phyloP scores from a whole-genome alignment of 2,113 vertebrate genomes.

The Butorides virescens region DNA sequence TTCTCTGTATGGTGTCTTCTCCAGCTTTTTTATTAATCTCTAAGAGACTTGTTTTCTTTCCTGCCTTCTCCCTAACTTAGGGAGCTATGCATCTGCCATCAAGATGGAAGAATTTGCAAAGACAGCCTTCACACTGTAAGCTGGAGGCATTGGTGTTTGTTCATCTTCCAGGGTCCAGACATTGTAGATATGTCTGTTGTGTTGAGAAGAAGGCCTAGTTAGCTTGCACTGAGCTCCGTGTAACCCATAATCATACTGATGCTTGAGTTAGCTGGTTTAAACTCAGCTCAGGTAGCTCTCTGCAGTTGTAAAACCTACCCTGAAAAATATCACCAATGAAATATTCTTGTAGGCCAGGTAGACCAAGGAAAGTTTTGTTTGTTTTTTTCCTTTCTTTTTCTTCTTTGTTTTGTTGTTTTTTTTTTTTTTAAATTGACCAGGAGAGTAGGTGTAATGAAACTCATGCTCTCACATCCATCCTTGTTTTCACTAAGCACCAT shows the following conservation, averaged over 20 bases:
- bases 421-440: background rate
- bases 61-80: slow-evolving; percentile 11
- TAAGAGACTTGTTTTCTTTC: slow-evolving; percentile 17
- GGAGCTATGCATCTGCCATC: slow-evolving; percentile 6
- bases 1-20: background rate
- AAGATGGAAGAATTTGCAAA: slow-evolving; percentile 8
- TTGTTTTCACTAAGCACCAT: background rate
- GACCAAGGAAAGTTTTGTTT: background rate
- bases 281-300: background rate
- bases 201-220: background rate
- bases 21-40: background rate
- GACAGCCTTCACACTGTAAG: background rate
- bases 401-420: background rate
- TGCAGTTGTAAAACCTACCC: background rate
- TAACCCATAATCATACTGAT: background rate
- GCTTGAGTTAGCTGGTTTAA: background rate
- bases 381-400: background rate
- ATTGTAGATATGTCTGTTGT: background rate
- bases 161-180: background rate
- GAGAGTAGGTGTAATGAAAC: background rate
- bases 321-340: background rate
- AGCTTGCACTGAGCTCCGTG: background rate
- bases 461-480: background rate
- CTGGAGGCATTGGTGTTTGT: slow-evolving; percentile 18
- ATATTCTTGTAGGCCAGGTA: background rate